Percentiles rank a stretch among this genome's conserved stretches.
These are phyloP conservation scores for Sarcophaga subvicina DNA, from an alignment of 2,888 invertebrate genomes.

Conservation along the genomic window DNA sequence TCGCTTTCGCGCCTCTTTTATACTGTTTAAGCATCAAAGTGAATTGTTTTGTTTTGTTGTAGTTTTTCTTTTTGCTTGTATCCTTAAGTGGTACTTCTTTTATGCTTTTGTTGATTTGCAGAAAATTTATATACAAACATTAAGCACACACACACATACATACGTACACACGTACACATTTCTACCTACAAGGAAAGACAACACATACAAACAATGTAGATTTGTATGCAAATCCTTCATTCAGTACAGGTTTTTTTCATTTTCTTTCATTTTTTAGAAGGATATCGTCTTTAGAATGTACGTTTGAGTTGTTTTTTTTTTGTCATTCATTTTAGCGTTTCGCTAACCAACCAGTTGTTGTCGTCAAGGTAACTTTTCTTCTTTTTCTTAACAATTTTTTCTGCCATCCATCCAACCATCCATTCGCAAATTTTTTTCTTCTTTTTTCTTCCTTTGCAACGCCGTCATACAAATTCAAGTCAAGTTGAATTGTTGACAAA, in stretches of 20 bases:
- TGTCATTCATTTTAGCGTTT: conserved; percentile 42
- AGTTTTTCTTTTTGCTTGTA: conserved; percentile 43
- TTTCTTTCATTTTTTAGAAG: conserved; percentile 33
- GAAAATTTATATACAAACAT: conserved; percentile 56
- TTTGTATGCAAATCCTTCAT: background rate
- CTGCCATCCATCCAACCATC: conserved; percentile 44
- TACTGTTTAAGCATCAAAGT: conserved; percentile 75
- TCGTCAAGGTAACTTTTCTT: conserved; percentile 79
- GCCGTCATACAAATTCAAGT: conserved; percentile 57
- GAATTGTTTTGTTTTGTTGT: conserved; percentile 64
- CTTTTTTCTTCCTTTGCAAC: conserved; percentile 5
- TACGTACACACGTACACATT: background rate
- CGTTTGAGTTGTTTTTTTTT: conserved; percentile 23
- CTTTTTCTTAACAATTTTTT: conserved; percentile 50
- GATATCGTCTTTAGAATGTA: conserved; percentile 63
- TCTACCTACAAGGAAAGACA: background rate
- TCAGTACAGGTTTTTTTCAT: background rate
- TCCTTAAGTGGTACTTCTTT: conserved; percentile 79
- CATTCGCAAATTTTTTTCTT: conserved; percentile 34
- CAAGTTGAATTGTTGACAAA: conserved; percentile 72
- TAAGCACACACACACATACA: background rate
- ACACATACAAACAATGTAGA: background rate
- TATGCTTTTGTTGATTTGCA: conserved; percentile 78
- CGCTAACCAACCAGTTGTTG: conserved; percentile 71
- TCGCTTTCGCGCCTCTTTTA: conserved; percentile 62